Base-by-base conservation (phyloP, 1,140 invertebrate species). In the Magallana ariakensis region DNA sequence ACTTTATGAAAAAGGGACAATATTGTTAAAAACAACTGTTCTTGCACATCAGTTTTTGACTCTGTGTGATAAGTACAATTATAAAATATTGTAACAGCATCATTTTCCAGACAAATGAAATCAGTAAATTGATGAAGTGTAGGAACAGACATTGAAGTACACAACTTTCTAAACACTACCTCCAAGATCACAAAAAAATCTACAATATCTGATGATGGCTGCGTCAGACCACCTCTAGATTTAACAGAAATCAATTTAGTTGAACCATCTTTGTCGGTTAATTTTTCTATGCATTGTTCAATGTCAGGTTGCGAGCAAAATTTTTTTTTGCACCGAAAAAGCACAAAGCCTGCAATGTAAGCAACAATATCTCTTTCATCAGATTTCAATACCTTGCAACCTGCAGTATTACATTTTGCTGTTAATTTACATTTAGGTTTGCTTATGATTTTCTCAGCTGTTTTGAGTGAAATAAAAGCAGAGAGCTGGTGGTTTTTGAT, bases 261-360 rank as follows among this genome's bases (percentile, higher is more conserved):
- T n/a, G n/a, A n/a, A n/a, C n/a, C n/a, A n/a, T n/a, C n/a, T n/a
- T n/a, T n/a, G n/a, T n/a, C n/a, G n/a, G n/a, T n/a, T n/a, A n/a
- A n/a, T 62, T 62, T 62, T 16, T 62, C 60, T 62, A 62, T 11
- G 16, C 60, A 55, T 81, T 53, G 22, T 10, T 81, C 33, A 46
- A 81, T 46, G 22, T 81, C 33, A 53, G 54, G 80, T n/a, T n/a
- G n/a, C 22, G n/a, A 81, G 15, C 80, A 0, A 46, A 81, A 46
- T 53, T 55, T 46, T 33, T 53, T 81, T 81, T 81, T 46, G 54
- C 33, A 53, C 22, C 80, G 9, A 55, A 81, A 53, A 8, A 81
- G 22, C 9, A 81, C 54, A 81, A 81, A 81, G 13, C 80, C 80
- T 53, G 80, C 80, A 81, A 81, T 81, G n/a, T 81, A 81, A 16